Evolutionary conservation across 2,797 vertebrate genomes (phyloP).

Genomic region (Labeo calbasu): DNA sequence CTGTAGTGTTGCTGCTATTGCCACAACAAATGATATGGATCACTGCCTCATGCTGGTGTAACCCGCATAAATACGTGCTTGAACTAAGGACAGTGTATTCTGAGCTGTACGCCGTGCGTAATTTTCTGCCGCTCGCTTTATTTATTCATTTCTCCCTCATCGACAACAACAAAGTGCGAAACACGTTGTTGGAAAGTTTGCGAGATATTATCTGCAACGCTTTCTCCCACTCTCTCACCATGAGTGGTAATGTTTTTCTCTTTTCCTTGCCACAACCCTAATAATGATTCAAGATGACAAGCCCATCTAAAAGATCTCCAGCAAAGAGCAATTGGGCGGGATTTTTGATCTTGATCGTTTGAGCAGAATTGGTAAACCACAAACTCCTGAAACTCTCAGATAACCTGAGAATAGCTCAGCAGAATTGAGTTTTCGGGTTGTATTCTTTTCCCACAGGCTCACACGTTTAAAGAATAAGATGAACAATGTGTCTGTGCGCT

Average conservation of each 20-base stretch:
- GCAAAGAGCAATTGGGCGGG: too few relatives aligned
- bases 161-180: not conserved
- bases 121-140: not conserved
- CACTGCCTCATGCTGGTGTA: constrained; percentile 12
- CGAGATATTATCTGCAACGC: not conserved
- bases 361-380: not conserved
- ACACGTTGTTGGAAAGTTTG: constrained; percentile 15
- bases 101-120: not conserved
- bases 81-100: constrained; percentile 7
- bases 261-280: not conserved
- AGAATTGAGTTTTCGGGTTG: not conserved
- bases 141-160: constrained; percentile 6
- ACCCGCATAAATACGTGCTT: not conserved
- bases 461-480: not conserved
- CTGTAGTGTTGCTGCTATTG: constrained; percentile 17
- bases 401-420: too few relatives aligned
- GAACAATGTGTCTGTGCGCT: constrained; percentile 17
- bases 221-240: not conserved
- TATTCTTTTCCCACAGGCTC: constrained; percentile 3
- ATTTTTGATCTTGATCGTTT: not conserved
- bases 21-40: constrained; percentile 28
- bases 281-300: not conserved
- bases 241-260: not conserved
- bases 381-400: not conserved
- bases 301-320: not conserved